phyloP scores from a whole-genome alignment of 2,797 vertebrate genomes.

The Falco columbarius region DNA sequence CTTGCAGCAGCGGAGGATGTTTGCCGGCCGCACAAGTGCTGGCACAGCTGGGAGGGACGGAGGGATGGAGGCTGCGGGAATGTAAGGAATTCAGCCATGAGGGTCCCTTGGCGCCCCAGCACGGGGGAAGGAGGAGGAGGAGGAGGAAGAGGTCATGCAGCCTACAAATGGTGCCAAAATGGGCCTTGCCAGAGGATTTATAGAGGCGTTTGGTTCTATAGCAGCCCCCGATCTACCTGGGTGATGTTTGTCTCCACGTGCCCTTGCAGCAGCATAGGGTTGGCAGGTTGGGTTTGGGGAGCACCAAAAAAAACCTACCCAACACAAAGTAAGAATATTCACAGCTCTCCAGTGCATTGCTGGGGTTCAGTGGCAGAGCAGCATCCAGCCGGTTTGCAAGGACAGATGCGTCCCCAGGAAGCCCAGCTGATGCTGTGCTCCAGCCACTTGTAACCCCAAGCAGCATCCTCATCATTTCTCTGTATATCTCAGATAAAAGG shows the following conservation, averaged over 20 bases:
- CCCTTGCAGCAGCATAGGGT: not conserved
- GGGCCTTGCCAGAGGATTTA: not conserved
- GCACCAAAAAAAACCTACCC: not conserved
- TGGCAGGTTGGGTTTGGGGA: not conserved
- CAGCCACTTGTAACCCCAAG: not conserved
- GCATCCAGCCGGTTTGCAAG: not conserved
- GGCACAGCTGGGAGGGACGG: conserved; percentile 2
- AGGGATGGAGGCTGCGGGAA: conserved; percentile 60
- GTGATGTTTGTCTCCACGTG: not conserved
- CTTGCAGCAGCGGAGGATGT: not conserved
- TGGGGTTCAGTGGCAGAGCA: not conserved
- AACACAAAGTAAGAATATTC: not conserved
- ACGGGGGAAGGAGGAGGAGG: not conserved
- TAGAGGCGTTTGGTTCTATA: not conserved
- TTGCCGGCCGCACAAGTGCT: not conserved
- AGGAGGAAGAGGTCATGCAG: not conserved
- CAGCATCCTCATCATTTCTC: not conserved
- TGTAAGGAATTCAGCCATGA: conserved; percentile 42
- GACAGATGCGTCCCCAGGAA: not conserved
- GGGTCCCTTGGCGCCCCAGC: not conserved
- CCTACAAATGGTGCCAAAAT: not conserved
- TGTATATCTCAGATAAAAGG: not conserved
- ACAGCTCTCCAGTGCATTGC: not conserved
- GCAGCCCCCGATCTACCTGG: not conserved
- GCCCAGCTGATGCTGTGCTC: not conserved